phyloP scores from a whole-genome alignment of 2,888 invertebrate genomes.

The Neuroscelio doddi region DNA sequence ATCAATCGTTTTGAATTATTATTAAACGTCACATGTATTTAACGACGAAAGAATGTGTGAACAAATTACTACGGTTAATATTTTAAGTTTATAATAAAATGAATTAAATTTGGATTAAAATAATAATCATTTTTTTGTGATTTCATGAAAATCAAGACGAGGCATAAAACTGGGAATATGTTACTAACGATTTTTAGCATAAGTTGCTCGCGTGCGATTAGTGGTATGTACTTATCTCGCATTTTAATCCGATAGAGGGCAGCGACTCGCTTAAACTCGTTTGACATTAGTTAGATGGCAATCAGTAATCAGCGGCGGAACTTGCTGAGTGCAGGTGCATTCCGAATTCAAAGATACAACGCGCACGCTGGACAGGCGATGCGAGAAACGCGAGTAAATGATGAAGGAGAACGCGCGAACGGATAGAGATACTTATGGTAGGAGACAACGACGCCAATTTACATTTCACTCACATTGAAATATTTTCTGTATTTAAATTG shows the following conservation, averaged over 20 bases:
- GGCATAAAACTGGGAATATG: background rate
- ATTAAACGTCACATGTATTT: too few relatives aligned
- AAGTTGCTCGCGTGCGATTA: conserved; percentile 6
- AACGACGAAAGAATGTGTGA: too few relatives aligned
- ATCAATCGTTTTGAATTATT: too few relatives aligned
- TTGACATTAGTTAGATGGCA: conserved; percentile 14
- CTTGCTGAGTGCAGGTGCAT: conserved; percentile 16
- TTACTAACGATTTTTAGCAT: background rate
- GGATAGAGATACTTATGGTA: conserved; percentile 27
- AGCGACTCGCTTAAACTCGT: conserved; percentile 13
- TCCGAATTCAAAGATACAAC: conserved; percentile 5
- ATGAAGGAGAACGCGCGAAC: conserved; percentile 15
- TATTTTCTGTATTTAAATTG: background rate
- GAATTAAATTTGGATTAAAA: too few relatives aligned
- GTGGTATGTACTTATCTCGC: conserved; percentile 10
- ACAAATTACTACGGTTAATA: too few relatives aligned
- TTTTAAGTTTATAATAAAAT: too few relatives aligned
- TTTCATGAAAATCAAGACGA: background rate
- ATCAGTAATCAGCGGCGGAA: conserved; percentile 16
- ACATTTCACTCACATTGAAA: conserved; percentile 29
- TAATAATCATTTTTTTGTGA: background rate
- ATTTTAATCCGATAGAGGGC: conserved; percentile 1
- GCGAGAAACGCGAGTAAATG: conserved; percentile 20
- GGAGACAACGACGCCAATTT: conserved; percentile 28
- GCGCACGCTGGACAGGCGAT: conserved; percentile 5